Percentiles rank a stretch among this genome's conserved stretches.
These are phyloP conservation scores for Prolemur simus DNA, from an alignment of 2,113 vertebrate species.

Conservation along the genomic window DNA sequence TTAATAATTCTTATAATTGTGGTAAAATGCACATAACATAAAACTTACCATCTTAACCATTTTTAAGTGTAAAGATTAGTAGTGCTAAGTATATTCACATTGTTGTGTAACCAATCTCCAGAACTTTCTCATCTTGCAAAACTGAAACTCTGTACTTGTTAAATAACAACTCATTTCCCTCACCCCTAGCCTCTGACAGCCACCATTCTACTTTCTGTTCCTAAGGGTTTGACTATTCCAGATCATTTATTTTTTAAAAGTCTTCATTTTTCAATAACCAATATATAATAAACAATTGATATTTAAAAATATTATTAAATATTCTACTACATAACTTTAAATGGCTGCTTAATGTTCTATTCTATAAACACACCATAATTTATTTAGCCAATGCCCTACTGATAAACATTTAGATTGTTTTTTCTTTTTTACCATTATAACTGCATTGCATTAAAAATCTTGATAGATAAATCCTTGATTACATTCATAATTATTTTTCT, in stretches of 20 bases:
- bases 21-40: not conserved
- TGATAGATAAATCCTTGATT: not conserved
- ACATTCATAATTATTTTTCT: conserved; percentile 21
- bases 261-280: not conserved
- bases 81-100: not conserved
- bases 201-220: not conserved
- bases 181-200: not conserved
- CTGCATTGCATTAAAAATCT: not conserved
- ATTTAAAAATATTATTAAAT: not conserved
- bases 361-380: not conserved
- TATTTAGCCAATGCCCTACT: not conserved
- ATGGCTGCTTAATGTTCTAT: not conserved
- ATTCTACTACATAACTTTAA: not conserved
- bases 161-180: not conserved
- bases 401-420: not conserved
- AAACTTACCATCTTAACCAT: not conserved
- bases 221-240: not conserved
- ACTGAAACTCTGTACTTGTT: not conserved
- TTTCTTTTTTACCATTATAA: not conserved
- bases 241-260: not conserved
- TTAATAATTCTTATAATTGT: not conserved
- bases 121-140: not conserved
- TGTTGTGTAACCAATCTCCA: not conserved
- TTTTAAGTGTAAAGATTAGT: not conserved
- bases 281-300: not conserved